Base-by-base conservation (phyloP, 2,888 invertebrate genomes). In the Melanchra persicariae region DNA sequence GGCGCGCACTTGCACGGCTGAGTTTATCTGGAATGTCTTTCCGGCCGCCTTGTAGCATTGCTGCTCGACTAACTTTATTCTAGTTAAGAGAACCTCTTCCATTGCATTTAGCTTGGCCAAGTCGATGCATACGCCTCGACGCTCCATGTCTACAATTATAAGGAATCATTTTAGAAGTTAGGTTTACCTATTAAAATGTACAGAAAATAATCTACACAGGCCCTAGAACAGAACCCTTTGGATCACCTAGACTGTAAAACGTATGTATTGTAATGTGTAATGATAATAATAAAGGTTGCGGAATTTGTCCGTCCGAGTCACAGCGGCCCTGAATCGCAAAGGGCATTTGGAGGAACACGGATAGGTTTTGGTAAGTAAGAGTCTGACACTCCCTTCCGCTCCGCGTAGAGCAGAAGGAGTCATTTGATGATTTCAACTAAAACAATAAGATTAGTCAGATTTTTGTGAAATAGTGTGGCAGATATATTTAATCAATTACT, bases 1-100 rank as follows among this genome's bases (percentile, higher is more conserved):
- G 5, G 88, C 83, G 1, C 96, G 87, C 52, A 96, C 91, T 85
- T 96, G 96, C 74, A 87, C 70, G 1, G 93, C 75, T 0, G 96
- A 96, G 78, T 91, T 94, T 3, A 96, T 87, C 83, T 93, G 94
- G 83, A 96, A 96, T 4, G 72, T 79, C 68, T 89, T 91, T 1
- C 95, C 96, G 1, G 94, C 95, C 0, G 91, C 92, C 58, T 79
- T 77, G 87, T 94, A 87, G 75, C 96, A 95, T 73, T 89, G 89
- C 54, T 83, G 87, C 84, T 96, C 95, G 15, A 92, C 88, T 1
- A 59, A 52, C 76, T 87, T 88, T 87, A 96, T 89, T 52, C 88
- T 89, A 1, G 79, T 55, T 52, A 91, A 24, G 1, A 96, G 82
- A 5, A 89, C 72, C 10, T 80, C 82, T 77, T 94, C 94, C 92